Evolutionary conservation across 2,113 vertebrate species (phyloP).

Genomic region (Pomatostomus ruficeps): DNA sequence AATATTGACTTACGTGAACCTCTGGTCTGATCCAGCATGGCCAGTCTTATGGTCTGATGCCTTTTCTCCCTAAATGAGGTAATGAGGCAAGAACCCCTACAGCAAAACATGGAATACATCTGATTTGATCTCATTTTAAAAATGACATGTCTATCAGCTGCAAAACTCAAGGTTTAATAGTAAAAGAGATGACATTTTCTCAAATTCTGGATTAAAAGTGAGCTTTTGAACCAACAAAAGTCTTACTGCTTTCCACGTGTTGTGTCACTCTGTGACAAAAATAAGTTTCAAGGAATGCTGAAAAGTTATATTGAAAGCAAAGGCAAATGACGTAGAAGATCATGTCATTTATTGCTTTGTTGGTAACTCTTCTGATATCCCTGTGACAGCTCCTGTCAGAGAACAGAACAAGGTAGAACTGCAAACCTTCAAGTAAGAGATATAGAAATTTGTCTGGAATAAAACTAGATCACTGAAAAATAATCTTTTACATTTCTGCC

Average conservation of each 20-base stretch:
- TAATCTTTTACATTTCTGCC: conserved; percentile 20
- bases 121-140: neutral
- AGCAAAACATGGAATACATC: neutral
- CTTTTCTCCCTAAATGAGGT: neutral
- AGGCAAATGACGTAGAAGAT: neutral
- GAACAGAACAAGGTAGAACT: neutral
- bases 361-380: neutral
- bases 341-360: neutral
- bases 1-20: neutral
- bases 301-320: neutral
- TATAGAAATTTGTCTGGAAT: neutral
- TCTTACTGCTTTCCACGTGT: neutral
- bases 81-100: neutral
- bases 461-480: conserved; percentile 43
- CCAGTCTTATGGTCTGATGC: neutral
- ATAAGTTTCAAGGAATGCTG: neutral
- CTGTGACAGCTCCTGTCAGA: neutral
- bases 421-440: neutral
- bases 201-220: neutral
- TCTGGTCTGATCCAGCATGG: neutral
- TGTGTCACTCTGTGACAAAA: neutral
- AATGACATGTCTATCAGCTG: neutral
- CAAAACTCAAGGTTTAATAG: neutral
- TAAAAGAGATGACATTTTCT: neutral
- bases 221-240: neutral